These are phyloP conservation scores for Apotomis turbidana DNA, from an alignment of 2,888 invertebrate species.

Conservation along the genomic window DNA sequence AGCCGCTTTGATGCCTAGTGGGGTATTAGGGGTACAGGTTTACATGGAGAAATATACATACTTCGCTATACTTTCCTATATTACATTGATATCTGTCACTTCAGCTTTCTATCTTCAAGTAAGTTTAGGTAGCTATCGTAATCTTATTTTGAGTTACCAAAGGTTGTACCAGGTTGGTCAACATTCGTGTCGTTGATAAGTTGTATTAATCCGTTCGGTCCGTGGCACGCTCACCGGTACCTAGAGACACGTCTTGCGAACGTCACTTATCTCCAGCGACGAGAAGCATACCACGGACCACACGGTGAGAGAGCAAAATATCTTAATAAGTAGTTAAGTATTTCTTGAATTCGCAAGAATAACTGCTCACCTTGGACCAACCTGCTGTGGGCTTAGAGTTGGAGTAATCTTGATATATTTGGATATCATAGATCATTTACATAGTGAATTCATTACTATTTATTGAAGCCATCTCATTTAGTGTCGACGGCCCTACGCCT, in stretches of 20 bases:
- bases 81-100: constrained; percentile 49
- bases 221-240: neutral
- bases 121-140: constrained; percentile 61
- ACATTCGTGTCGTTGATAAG: constrained; percentile 43
- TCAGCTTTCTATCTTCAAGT: constrained; percentile 53
- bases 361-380: constrained; percentile 20
- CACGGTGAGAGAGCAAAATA: neutral
- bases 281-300: constrained; percentile 12
- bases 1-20: constrained; percentile 51
- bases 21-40: constrained; percentile 46
- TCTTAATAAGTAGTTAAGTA: constrained; percentile 14
- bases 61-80: constrained; percentile 54
- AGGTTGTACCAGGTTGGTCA: constrained; percentile 64
- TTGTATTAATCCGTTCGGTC: constrained; percentile 21
- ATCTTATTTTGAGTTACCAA: constrained; percentile 77
- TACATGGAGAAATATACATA: constrained; percentile 47
- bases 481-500: constrained; percentile 36
- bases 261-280: neutral
- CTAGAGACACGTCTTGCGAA: neutral
- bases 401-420: constrained; percentile 17
- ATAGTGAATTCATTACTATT: constrained; percentile 44
- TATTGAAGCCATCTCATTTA: constrained; percentile 46
- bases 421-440: constrained; percentile 33
- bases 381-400: constrained; percentile 16
- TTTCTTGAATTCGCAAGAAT: constrained; percentile 13